A percentile compares a stretch with the other conserved stretches of the same genome.
These are phyloP conservation scores for Ctenochaetus hawaiiensis DNA, from an alignment of 2,797 vertebrate species.

Conservation along the genomic window DNA sequence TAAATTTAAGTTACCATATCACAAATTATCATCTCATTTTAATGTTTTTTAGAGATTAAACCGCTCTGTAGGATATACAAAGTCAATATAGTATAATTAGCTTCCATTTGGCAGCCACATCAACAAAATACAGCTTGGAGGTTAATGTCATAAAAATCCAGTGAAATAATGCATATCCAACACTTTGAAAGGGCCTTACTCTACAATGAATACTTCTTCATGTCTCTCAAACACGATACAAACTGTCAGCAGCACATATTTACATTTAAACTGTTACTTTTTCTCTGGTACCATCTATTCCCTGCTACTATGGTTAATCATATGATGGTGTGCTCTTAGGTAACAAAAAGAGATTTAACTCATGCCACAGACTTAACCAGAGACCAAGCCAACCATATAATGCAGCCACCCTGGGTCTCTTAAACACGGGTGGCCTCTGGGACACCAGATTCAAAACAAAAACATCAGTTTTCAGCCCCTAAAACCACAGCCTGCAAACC, in stretches of 20 bases:
- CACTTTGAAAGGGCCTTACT: background rate
- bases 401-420: background rate
- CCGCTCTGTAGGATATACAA: background rate
- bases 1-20: too few species aligned
- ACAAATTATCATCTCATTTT: too few species aligned
- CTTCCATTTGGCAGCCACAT: background rate
- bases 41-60: too few species aligned
- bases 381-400: background rate
- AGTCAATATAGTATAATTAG: background rate
- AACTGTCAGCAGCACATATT: constrained; percentile 15
- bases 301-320: background rate
- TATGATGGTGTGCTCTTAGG: constrained; percentile 9
- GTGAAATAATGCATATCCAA: background rate
- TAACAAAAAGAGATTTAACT: constrained; percentile 13
- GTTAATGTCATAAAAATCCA: background rate
- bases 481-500: constrained; percentile 38
- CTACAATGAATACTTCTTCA: background rate
- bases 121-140: background rate
- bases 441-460: constrained; percentile 52
- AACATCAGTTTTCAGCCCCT: constrained; percentile 27
- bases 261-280: constrained; percentile 13
- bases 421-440: constrained; percentile 37
- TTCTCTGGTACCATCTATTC: constrained; percentile 1
- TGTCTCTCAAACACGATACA: constrained; percentile 1
- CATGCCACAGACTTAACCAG: background rate